Percentiles rank a stretch among this genome's conserved stretches.
Evolutionary conservation across 2,113 vertebrate genomes (phyloP).

Genomic region (Barbus barbus): DNA sequence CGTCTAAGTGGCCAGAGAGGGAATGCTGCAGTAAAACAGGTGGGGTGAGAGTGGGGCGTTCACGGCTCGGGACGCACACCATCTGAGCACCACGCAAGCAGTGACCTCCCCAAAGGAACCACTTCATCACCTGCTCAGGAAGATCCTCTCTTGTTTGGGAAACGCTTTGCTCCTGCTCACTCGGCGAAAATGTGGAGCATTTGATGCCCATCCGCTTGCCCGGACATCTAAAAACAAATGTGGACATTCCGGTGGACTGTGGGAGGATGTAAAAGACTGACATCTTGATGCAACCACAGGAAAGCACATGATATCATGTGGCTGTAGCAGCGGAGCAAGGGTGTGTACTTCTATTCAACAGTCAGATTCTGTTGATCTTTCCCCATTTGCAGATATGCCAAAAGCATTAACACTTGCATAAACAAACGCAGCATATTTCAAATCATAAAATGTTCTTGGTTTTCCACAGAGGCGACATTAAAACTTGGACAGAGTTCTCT

Average conservation of each 20-base stretch:
- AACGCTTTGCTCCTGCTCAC: constrained; percentile 58
- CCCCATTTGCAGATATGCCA: neutral
- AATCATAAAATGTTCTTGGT: constrained; percentile 19
- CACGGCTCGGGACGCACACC: constrained; percentile 35
- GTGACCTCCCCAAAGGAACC: constrained; percentile 53
- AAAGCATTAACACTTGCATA: constrained; percentile 1
- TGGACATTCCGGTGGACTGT: constrained; percentile 47
- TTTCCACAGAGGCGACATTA: neutral
- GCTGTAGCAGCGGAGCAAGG: neutral
- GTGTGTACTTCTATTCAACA: neutral
- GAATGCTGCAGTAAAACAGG: constrained; percentile 72
- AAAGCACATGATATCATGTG: constrained; percentile 24
- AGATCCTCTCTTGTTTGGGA: constrained; percentile 71
- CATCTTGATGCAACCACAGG: constrained; percentile 14
- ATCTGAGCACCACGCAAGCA: constrained; percentile 61
- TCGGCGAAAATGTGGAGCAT: constrained; percentile 47
- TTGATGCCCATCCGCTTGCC: constrained; percentile 57
- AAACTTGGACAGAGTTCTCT: constrained; percentile 14
- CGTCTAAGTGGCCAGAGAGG: constrained; percentile 59
- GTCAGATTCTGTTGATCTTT: neutral
- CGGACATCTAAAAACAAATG: constrained; percentile 58
- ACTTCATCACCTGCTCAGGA: constrained; percentile 75
- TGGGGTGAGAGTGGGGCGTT: constrained; percentile 45
- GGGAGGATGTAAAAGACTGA: constrained; percentile 23
- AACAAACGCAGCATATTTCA: constrained; percentile 3